Evolutionary conservation across 2,888 invertebrate genomes (phyloP), one percentile per base, ranked within the genome.

Genomic region (Melanophora roralis): DNA sequence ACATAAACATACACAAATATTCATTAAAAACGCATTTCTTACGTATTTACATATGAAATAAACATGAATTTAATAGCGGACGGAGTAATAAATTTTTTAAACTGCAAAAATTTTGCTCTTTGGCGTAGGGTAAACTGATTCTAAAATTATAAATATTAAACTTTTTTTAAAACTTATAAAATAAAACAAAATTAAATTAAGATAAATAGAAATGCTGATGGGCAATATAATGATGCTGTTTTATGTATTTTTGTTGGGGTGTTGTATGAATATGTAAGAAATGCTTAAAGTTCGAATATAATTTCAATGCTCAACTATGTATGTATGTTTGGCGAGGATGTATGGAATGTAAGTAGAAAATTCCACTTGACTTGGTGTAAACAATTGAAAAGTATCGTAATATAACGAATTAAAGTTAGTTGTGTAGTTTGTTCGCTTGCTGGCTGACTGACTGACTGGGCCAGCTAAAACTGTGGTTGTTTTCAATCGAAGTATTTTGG

Each of bases 331-430:
- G 38, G 38, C 34, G 38, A 57, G 14, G 9, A 43, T 59, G 16
- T 43, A 55, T 3, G 9, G 45, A 38, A 45, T 27, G 47, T 40
- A 74, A 60, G 65, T 53, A 68, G 47, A 62, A 76, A 71, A 76
- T 80, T 80, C 79, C 79, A 76, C 75, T 80, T 80, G 79, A 80
- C 71, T 80, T 80, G 67, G 43, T 76, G 67, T 80, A 76, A 80
- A 80, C 79, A 80, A 76, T 80, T 76, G 65, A 80, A 80, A 75
- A 72, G 79, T 76, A 80, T 80, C 79, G 79, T 68, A 72, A 75
- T 71, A 74, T 75, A 71, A 75, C 75, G 71, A 75, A 79, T 75
- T 62, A 62, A 67, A 76, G 65, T 68, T 43, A 55, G 78, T 67
- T 60, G 53, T 60, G 60, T 67, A 19, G 21, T 62, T 64, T 47